Base-by-base conservation (phyloP, 2,113 vertebrate species). In the Hemichromis elongatus region DNA sequence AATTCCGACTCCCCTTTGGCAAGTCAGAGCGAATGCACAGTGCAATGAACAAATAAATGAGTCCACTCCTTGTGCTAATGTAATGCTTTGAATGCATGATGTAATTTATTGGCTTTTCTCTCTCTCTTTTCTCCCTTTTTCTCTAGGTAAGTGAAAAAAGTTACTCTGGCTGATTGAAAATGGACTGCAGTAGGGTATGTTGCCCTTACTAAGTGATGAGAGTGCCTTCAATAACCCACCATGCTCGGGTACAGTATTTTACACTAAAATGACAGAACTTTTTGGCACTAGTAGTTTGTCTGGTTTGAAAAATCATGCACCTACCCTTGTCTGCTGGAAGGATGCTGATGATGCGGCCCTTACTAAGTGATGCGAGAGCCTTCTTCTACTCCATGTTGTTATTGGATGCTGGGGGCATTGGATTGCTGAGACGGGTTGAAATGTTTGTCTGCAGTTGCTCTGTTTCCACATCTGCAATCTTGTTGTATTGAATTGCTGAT, bases 61-160 rank as follows among this genome's bases (percentile, higher is more conserved):
- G 77, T 85, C 59, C 81, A 68, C 50, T 77, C 26, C n/a, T 68
- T 6, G 2, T 80, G 61, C 73, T 84, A 75, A 84, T 87, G 80
- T 37, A 24, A 79, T 52, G 12, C 59, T 85, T 35, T 80, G 75
- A 85, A 87, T 89, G 30, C 61, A 82, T 83, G 26, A 53, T 54
- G 61, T 87, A 85, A 93, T 80, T 87, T 50, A 85, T 85, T 86
- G 61, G 59, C 59, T 80, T 84, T 63, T 61, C 85, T 68, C 50
- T 86, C 19, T 84, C 52, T 81, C 40, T 68, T 90, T 56, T 88
- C 75, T 85, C 77, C 56, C 83, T 52, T 85, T 92, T 84, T 89
- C 63, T 89, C 57, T 91, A 96, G 95, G 95, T 96, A 96, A 96
- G 96, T 95, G 89, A 92, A 92, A 90, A 86, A 88, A 89, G 92